A percentile compares a stretch with the other conserved stretches of the same genome.
phyloP scores from a whole-genome alignment of 2,888 invertebrate species.

The Candidula unifasciata region DNA sequence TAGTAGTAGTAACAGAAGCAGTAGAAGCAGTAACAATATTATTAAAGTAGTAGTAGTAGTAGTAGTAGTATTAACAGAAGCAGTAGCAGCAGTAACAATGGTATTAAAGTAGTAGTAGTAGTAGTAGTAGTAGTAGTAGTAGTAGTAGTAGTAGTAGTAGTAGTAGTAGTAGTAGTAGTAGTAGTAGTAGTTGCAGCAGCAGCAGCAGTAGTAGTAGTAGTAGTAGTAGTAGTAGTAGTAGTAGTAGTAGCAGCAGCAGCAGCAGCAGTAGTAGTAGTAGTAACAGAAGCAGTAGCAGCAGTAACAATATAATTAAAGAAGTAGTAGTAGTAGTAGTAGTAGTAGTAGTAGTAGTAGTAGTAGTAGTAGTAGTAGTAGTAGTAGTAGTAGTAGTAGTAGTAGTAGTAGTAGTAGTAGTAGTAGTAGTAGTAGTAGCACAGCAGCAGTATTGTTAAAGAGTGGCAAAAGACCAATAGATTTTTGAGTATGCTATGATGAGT shows the following conservation, averaged over 20 bases:
- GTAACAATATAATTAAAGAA: not conserved
- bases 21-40: no score
- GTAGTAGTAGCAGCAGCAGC: conserved; percentile 31
- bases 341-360: conserved; percentile 39
- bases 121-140: not conserved
- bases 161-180: not conserved
- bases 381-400: conserved; percentile 42
- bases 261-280: conserved; percentile 35
- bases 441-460: no score
- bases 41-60: no score
- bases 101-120: not conserved
- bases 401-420: conserved; percentile 40
- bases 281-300: conserved; percentile 15
- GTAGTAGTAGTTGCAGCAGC: not conserved
- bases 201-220: conserved; percentile 7
- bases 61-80: no score
- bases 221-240: conserved; percentile 28
- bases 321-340: conserved; percentile 43
- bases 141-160: conserved; percentile 6
- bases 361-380: conserved; percentile 44
- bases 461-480: no score
- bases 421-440: conserved; percentile 23
- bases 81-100: no score
- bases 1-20: no score
- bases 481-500: no score